These are phyloP conservation scores for Metaphire vulgaris DNA, from an alignment of 1,140 invertebrate species.

Conservation along the genomic window DNA sequence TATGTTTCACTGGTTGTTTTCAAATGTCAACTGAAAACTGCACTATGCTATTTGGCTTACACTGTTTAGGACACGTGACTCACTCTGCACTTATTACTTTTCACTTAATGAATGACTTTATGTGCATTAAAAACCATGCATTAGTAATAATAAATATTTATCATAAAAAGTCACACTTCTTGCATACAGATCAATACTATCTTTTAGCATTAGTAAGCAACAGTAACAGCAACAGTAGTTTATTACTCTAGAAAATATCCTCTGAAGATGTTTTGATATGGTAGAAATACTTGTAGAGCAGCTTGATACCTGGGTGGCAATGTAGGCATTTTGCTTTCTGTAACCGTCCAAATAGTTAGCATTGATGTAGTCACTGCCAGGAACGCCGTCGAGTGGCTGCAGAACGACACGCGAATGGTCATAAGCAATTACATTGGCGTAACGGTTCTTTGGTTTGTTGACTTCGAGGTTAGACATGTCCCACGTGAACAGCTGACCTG, in stretches of 20 bases:
- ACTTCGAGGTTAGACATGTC: conserved; percentile 95
- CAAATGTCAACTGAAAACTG: too few relatives aligned
- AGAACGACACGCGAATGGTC: conserved; percentile 75
- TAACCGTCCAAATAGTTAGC: conserved; percentile 62
- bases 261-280: too few relatives aligned
- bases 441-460: conserved; percentile 97
- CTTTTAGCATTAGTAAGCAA: not conserved
- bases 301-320: conserved; percentile 47
- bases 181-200: not conserved
- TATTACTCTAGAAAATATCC: too few relatives aligned
- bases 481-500: conserved; percentile 99
- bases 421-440: conserved; percentile 97
- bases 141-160: not conserved
- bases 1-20: too few relatives aligned
- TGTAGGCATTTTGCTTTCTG: conserved; percentile 51
- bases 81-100: too few relatives aligned
- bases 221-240: not conserved
- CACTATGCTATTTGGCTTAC: too few relatives aligned
- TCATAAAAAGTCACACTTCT: not conserved
- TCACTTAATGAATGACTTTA: too few relatives aligned
- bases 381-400: conserved; percentile 47
- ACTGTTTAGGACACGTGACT: too few relatives aligned
- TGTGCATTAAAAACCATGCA: not conserved
- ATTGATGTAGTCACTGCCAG: conserved; percentile 84
- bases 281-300: too few relatives aligned